Percentiles rank a stretch among this genome's conserved stretches.
Conservation (phyloP, 2,888 invertebrate genomes). For the Epinotia bilunana region DNA sequence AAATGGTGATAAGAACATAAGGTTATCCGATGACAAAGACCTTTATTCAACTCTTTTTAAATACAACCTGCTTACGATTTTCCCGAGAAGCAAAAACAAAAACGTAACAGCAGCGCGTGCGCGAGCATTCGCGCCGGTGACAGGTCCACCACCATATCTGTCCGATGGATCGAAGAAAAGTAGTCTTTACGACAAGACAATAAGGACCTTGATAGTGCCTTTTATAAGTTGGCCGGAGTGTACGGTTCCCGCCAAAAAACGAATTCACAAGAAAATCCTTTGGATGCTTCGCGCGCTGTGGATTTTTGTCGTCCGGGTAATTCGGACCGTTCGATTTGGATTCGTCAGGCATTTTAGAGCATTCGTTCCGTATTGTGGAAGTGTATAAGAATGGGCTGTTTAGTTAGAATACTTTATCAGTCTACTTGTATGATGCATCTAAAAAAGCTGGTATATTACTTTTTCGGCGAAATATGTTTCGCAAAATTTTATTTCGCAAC, state of each 20-base stretch:
- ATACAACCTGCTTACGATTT: constrained; percentile 72
- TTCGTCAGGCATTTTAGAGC: constrained; percentile 66
- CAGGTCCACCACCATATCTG: constrained; percentile 12
- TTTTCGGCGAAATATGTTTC: too few species aligned
- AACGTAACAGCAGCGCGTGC: constrained; percentile 69
- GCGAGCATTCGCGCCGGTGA: constrained; percentile 69
- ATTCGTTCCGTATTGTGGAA: constrained; percentile 70
- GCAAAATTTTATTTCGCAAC: too few species aligned
- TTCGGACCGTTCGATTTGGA: constrained; percentile 63
- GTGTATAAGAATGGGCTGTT: constrained; percentile 70
- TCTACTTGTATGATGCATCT: too few species aligned
- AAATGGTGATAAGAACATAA: constrained; percentile 3
- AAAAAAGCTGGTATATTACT: too few species aligned
- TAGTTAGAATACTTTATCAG: constrained; percentile 39
- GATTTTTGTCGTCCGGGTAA: constrained; percentile 65
- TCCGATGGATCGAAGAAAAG: neutral
- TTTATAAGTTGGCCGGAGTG: constrained; percentile 6
- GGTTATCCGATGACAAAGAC: constrained; percentile 24
- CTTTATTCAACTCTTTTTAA: constrained; percentile 53
- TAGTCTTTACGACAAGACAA: neutral
- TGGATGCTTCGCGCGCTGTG: constrained; percentile 70
- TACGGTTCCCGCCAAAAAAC: constrained; percentile 74
- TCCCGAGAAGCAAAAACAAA: constrained; percentile 60
- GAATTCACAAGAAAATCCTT: constrained; percentile 49
- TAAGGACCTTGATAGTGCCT: neutral